Conservation (phyloP, 2,888 invertebrate genomes). For the Tyria jacobaeae region DNA sequence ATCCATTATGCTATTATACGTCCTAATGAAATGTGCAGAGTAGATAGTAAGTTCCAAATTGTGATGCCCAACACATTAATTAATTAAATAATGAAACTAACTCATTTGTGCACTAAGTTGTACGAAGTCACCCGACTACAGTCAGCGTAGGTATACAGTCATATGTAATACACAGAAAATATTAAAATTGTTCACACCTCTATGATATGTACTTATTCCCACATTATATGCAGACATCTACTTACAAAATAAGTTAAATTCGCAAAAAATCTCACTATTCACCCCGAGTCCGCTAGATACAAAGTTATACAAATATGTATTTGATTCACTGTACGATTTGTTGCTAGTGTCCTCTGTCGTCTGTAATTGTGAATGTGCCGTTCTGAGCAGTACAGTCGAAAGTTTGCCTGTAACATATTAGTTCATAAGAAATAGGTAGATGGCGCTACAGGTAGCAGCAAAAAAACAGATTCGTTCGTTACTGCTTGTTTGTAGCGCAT, state of each 20-base stretch:
- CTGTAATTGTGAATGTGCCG: constrained; percentile 75
- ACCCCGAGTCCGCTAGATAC: constrained; percentile 37
- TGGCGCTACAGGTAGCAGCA: constrained; percentile 46
- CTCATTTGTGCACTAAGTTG: neutral
- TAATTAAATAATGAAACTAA: neutral
- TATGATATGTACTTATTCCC: constrained; percentile 29
- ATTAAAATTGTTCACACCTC: neutral
- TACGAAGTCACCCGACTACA: neutral
- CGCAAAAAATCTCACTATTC: constrained; percentile 61
- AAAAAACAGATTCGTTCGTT: neutral
- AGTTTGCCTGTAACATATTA: constrained; percentile 58
- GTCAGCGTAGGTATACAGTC: neutral
- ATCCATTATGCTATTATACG: too few relatives aligned
- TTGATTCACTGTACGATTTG: constrained; percentile 12
- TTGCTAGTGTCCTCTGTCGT: constrained; percentile 77
- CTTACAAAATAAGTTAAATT: constrained; percentile 53
- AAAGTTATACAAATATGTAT: constrained; percentile 31
- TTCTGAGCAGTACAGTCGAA: constrained; percentile 72
- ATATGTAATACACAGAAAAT: neutral
- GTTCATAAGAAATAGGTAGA: constrained; percentile 39
- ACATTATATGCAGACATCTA: constrained; percentile 16
- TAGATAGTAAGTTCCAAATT: too few relatives aligned
- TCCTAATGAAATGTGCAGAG: too few relatives aligned
- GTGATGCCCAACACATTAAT: too few relatives aligned
- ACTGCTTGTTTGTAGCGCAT: neutral